phyloP scores from a whole-genome alignment of 2,888 invertebrate species.

The Alviniconcha strummeri region DNA sequence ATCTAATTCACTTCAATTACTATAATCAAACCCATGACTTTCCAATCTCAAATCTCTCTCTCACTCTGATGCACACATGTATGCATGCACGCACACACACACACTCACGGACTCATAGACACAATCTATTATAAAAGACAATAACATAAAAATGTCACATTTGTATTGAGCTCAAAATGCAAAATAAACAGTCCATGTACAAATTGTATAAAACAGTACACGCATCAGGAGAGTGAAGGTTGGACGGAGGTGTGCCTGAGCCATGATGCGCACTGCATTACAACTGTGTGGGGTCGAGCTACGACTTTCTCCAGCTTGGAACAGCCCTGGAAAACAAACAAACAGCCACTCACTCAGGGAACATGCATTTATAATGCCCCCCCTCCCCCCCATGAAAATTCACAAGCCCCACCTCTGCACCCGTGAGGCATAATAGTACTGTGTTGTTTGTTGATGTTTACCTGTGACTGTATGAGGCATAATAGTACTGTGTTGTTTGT shows the following conservation, averaged over 20 bases:
- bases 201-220: neutral
- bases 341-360: neutral
- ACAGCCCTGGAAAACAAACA: constrained; percentile 15
- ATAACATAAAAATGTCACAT: too few relatives aligned
- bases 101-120: neutral
- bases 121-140: neutral
- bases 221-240: too few relatives aligned
- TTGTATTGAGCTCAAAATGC: neutral
- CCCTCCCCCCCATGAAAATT: too few relatives aligned
- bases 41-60: too few relatives aligned
- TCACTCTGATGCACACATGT: neutral
- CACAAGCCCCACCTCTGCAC: too few relatives aligned
- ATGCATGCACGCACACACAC: neutral
- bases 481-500: too few relatives aligned
- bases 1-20: too few relatives aligned
- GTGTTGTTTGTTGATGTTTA: too few relatives aligned
- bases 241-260: neutral
- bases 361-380: neutral
- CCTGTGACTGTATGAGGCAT: neutral
- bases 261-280: neutral
- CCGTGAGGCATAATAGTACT: neutral
- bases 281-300: neutral
- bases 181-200: neutral
- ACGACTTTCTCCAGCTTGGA: constrained; percentile 27
- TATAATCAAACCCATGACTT: too few relatives aligned